phyloP scores from a whole-genome alignment of 1,140 invertebrate species.

The Nasonia longicornis region DNA sequence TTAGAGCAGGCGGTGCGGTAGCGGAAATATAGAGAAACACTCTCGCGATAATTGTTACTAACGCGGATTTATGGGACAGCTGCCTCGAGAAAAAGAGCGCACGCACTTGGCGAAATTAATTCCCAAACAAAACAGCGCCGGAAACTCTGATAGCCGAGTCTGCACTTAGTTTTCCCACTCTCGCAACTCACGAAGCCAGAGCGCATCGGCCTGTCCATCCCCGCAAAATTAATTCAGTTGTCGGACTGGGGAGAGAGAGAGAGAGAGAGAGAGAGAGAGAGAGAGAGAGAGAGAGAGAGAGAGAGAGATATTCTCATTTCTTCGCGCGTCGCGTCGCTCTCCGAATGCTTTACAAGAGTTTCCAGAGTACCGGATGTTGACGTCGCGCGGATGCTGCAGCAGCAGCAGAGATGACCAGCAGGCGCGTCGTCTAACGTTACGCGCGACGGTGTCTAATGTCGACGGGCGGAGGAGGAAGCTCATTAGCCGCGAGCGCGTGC shows the following conservation, averaged over 20 bases:
- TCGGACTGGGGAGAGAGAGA: constrained; percentile 45
- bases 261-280: no score
- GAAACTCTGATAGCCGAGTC: no score
- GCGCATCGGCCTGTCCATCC: not conserved
- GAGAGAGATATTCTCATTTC: constrained; percentile 43
- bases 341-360: not conserved
- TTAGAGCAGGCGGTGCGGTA: no score
- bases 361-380: constrained; percentile 32
- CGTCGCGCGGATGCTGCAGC: not conserved
- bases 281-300: no score
- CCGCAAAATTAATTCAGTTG: constrained; percentile 62
- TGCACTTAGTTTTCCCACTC: no score
- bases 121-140: constrained; percentile 51
- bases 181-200: no score
- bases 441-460: constrained; percentile 13
- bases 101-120: constrained; percentile 55
- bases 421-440: constrained; percentile 22
- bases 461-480: not conserved
- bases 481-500: constrained; percentile 8
- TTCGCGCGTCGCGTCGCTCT: constrained; percentile 18
- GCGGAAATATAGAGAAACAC: not conserved
- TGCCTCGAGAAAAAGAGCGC: no score
- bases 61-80: not conserved
- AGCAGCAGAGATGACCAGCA: constrained; percentile 28
- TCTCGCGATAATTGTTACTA: no score